phyloP scores from a whole-genome alignment of 2,113 vertebrate genomes.

The Camelus bactrianus region DNA sequence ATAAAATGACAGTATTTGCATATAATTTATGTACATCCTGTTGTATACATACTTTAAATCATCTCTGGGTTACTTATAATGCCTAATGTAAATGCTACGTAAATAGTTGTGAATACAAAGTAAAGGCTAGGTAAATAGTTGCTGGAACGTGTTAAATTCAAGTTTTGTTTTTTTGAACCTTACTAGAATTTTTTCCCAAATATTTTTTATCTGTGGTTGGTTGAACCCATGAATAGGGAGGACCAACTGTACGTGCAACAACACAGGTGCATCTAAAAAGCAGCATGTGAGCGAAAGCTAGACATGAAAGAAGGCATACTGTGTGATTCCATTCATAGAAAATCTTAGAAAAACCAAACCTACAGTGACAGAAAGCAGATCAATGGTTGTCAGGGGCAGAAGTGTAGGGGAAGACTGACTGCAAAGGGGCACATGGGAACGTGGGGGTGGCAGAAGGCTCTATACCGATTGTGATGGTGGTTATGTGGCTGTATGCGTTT shows the following conservation, averaged over 20 bases:
- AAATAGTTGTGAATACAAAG: background rate
- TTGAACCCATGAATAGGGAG: background rate
- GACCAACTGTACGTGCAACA: background rate
- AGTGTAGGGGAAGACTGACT: background rate
- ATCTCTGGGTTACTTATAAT: background rate
- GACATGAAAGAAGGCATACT: background rate
- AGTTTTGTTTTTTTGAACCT: background rate
- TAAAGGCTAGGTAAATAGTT: background rate
- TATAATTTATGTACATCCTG: background rate
- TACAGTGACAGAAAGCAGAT: slow-evolving; percentile 4
- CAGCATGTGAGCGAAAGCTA: background rate
- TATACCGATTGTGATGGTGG: background rate
- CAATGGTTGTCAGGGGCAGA: background rate
- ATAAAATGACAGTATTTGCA: background rate
- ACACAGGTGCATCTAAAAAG: background rate
- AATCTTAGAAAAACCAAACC: background rate
- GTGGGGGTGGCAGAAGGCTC: background rate
- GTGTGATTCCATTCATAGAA: background rate
- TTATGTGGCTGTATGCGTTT: background rate
- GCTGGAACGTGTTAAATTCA: background rate
- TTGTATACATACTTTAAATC: background rate
- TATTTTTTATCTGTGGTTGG: background rate
- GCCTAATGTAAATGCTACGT: background rate
- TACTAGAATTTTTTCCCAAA: background rate
- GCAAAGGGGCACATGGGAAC: background rate